Base-by-base conservation (phyloP, 2,888 invertebrate genomes). In the Trilocha varians region DNA sequence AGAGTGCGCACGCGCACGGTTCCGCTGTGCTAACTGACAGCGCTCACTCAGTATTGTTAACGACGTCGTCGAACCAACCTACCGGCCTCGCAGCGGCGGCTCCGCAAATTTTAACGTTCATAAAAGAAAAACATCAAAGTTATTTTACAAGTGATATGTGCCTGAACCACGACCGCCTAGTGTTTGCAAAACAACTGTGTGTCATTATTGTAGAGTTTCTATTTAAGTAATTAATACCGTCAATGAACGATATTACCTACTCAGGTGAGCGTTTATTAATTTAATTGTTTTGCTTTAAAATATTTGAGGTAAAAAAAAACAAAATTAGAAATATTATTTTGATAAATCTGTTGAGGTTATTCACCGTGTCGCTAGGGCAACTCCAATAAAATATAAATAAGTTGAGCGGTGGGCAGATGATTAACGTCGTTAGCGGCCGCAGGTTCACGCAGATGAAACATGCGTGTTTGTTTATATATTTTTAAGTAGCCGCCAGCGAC, bases 171-270 rank as follows among this genome's bases (percentile, higher is more conserved):
- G 52, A 54, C 57, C 65, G 62, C 54, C 59, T 41, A 53, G 57
- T 82, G 77, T 78, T 78, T 80, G 59, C 54, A 61, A 74, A 79
- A 77, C 72, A 62, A 41, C 44, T 43, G 72, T 74, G 73, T 74
- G 72, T 67, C 61, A 61, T 61, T 9, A 25, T 25, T 25, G 25
- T 11, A 25, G 25, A 25, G 25, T 25, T 25, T 71, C 62, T 65
- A 55, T 64, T 65, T 49, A 65, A n/a, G n/a, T n/a, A n/a, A 62
- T 56, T 54, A 66, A 68, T 72, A 67, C 60, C 43, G 45, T 53
- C 53, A 46, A 59, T 46, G 42, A 50, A 57, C 13, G 15, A 8
- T 18, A 18, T 18, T 9, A n/a, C n/a, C 11, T 25, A 25, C 11
- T 9, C 6, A 25, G 25, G 25, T 25, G 25, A 25, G 25, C 25